Evolutionary conservation across 1,140 invertebrate genomes (phyloP).

Genomic region (Polyergus mexicanus): DNA sequence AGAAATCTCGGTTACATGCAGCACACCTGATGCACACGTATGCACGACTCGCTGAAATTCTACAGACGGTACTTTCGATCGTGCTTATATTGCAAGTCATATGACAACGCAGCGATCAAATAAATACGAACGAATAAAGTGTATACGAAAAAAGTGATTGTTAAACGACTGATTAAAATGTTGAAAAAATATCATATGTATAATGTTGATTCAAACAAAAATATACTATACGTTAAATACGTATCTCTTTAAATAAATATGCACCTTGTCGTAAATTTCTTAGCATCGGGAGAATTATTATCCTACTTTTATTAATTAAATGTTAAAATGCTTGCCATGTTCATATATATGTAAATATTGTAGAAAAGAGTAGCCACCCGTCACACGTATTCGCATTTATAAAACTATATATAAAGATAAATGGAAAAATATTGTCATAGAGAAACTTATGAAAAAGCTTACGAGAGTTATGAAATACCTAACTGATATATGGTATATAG

Average conservation of each 20-base stretch:
- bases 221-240: neutral
- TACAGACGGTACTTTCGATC: constrained; percentile 25
- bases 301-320: neutral
- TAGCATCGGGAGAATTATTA: neutral
- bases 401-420: constrained; percentile 76
- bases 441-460: constrained; percentile 68
- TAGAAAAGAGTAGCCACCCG: constrained; percentile 66
- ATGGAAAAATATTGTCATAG: constrained; percentile 75
- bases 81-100: constrained; percentile 14
- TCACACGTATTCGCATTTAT: constrained; percentile 74
- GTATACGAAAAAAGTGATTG: neutral
- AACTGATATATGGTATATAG: neutral
- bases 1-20: constrained; percentile 44
- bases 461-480: constrained; percentile 29
- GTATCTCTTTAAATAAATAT: neutral
- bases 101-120: neutral
- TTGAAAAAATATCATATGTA: neutral
- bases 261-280: constrained; percentile 8
- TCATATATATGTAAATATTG: constrained; percentile 45
- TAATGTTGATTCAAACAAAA: neutral
- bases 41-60: neutral
- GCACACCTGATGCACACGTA: constrained; percentile 25
- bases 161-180: neutral
- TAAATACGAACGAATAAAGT: neutral
- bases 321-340: constrained; percentile 13